These are phyloP conservation scores for Gymnopithys bicolor DNA, from an alignment of 2,797 vertebrate genomes.

Conservation along the genomic window DNA sequence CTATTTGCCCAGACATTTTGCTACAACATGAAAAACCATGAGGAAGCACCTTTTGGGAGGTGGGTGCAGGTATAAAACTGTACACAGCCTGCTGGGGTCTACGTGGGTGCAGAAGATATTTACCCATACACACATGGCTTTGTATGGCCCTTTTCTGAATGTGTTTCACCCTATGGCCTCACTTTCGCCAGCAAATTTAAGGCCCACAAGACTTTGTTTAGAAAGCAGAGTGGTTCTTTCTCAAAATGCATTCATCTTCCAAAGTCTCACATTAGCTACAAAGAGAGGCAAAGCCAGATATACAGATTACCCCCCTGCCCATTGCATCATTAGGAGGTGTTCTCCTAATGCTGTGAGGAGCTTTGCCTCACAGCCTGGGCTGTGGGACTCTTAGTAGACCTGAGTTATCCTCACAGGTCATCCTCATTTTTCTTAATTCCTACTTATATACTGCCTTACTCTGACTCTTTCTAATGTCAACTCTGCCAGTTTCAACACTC, in stretches of 20 bases:
- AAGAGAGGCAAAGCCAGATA: not conserved
- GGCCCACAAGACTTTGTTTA: not conserved
- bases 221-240: not conserved
- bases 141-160: not conserved
- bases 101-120: not conserved
- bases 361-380: not conserved
- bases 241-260: not conserved
- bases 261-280: not conserved
- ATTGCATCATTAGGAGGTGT: not conserved
- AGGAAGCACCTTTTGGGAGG: not conserved
- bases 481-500: not conserved
- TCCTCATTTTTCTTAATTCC: not conserved
- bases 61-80: slow-evolving; percentile 7
- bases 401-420: not conserved
- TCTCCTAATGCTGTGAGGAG: not conserved
- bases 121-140: not conserved
- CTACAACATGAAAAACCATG: not conserved
- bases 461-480: not conserved
- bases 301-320: not conserved
- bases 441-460: not conserved
- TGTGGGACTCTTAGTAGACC: not conserved
- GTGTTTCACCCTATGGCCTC: not conserved
- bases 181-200: not conserved
- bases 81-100: not conserved
- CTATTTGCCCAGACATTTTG: slow-evolving; percentile 12